Percentiles rank a stretch among this genome's conserved stretches.
Conservation (phyloP, 1,140 invertebrate species). For the Leguminivora glycinivorella region DNA sequence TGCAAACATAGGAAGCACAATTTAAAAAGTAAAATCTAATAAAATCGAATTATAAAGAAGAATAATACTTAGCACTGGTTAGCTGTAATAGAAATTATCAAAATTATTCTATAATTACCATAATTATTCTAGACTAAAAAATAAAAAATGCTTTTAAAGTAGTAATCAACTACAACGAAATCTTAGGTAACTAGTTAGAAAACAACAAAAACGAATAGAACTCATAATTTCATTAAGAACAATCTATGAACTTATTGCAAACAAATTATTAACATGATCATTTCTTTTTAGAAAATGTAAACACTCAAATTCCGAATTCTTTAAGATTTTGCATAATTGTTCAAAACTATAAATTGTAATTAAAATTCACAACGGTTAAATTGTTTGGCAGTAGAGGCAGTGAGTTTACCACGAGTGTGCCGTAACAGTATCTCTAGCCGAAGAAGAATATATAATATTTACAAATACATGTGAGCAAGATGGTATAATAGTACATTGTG, state of each 20-base stretch:
- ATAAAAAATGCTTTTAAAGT: slow-evolving; percentile 24
- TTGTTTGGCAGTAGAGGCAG: too few species aligned
- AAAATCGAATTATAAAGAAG: slow-evolving; percentile 1
- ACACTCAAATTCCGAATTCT: too few species aligned
- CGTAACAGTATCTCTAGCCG: too few species aligned
- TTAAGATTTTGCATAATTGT: too few species aligned
- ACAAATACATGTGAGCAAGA: too few species aligned
- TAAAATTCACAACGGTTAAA: too few species aligned
- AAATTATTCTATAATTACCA: slow-evolving; percentile 13
- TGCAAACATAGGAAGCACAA: slow-evolving; percentile 9
- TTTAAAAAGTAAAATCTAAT: slow-evolving; percentile 4
- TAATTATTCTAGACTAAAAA: slow-evolving; percentile 21
- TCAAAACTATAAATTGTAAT: too few species aligned
- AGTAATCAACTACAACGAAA: not conserved
- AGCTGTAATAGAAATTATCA: not conserved
- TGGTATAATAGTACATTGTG: too few species aligned
- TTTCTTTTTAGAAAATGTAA: too few species aligned
- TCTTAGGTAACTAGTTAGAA: slow-evolving; percentile 10
- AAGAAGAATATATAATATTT: too few species aligned
- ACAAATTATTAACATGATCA: too few species aligned
- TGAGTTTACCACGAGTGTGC: too few species aligned
- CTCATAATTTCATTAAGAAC: not conserved
- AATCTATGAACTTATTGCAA: not conserved
- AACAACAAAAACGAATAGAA: not conserved
- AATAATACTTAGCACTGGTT: slow-evolving; percentile 14